Evolutionary conservation across 2,888 invertebrate species (phyloP).

Genomic region (Smittia aterrima): DNA sequence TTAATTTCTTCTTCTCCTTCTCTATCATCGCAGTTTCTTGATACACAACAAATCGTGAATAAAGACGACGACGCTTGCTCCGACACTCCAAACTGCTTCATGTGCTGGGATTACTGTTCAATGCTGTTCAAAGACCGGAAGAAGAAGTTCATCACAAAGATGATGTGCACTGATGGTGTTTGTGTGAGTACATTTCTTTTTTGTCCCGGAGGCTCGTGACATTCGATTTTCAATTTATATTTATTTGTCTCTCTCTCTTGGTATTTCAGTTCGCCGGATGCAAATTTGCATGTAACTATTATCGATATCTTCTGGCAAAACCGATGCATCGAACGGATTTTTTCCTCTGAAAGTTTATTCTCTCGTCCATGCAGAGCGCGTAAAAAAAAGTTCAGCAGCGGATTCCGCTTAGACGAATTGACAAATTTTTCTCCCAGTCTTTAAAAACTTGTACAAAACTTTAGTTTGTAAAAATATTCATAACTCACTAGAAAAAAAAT

Average conservation of each 20-base stretch:
- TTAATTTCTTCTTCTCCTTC: no score
- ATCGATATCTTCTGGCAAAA: constrained; percentile 20
- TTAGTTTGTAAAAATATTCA: no score
- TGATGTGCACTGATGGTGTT: constrained; percentile 36
- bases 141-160: background rate
- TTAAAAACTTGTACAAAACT: no score
- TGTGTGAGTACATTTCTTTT: constrained; percentile 26
- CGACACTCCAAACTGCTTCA: constrained; percentile 30
- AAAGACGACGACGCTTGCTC: constrained; percentile 8
- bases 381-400: no score
- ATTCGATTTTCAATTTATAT: no score
- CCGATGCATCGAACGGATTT: background rate
- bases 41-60: background rate
- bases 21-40: background rate
- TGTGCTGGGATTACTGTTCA: constrained; percentile 41
- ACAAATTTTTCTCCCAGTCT: constrained; percentile 1
- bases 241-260: background rate
- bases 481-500: no score
- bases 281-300: constrained; percentile 39
- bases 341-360: background rate
- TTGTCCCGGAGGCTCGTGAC: no score
- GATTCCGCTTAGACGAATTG: background rate
- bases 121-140: constrained; percentile 31
- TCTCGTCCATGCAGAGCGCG: background rate
- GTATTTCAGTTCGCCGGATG: constrained; percentile 38